Evolutionary conservation across 2,113 vertebrate species (phyloP).

Genomic region (Phaethon lepturus): DNA sequence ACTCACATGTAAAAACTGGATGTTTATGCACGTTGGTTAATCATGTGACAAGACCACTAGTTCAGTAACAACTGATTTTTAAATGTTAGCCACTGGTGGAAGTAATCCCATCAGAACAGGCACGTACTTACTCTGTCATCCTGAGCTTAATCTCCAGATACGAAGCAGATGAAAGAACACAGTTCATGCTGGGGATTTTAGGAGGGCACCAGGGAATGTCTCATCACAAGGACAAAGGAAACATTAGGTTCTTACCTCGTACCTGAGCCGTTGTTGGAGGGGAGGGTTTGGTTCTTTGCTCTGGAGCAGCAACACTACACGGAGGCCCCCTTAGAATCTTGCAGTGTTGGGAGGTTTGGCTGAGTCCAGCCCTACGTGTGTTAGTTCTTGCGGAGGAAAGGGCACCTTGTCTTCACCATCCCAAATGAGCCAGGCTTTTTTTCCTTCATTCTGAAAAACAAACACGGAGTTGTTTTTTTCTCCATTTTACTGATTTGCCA

Average conservation of each 20-base stretch:
- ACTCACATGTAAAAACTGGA: background rate
- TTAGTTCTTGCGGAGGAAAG: background rate
- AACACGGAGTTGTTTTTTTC: background rate
- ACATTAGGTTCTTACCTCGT: background rate
- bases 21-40: background rate
- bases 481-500: background rate
- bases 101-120: background rate
- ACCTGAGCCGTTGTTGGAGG: background rate
- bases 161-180: background rate
- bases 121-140: background rate
- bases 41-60: background rate
- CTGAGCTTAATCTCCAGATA: conserved; percentile 7
- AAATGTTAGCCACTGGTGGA: background rate
- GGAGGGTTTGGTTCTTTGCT: background rate
- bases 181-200: background rate
- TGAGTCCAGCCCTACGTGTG: background rate
- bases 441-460: conserved; percentile 11
- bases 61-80: background rate
- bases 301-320: background rate
- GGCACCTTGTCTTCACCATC: background rate
- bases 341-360: background rate
- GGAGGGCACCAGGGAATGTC: background rate
- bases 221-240: background rate
- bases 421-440: background rate
- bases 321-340: background rate